These are phyloP conservation scores for Branchellion lobata DNA, from an alignment of 2,888 invertebrate species.

Conservation along the genomic window DNA sequence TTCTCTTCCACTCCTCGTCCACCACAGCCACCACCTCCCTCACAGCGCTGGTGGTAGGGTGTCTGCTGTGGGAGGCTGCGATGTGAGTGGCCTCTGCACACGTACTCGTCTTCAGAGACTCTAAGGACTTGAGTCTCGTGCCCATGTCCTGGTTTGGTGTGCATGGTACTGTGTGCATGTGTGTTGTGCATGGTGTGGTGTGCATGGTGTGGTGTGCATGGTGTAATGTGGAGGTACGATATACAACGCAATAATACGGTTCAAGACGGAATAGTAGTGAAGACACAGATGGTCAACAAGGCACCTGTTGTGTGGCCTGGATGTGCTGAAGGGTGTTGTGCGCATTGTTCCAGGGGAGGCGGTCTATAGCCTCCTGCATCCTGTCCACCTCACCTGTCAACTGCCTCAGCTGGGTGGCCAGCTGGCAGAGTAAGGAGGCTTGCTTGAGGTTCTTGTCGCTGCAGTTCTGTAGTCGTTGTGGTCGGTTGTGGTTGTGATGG, in stretches of 20 bases:
- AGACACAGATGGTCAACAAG: too few species aligned
- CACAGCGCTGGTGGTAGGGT: neutral
- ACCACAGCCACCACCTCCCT: neutral
- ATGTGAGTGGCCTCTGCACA: neutral
- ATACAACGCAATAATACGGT: too few species aligned
- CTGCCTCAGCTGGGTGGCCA: neutral
- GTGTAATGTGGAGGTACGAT: too few species aligned
- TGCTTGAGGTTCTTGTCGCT: constrained; percentile 7
- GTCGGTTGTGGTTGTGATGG: neutral
- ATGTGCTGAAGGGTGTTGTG: too few species aligned
- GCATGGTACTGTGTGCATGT: too few species aligned
- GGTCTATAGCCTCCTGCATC: too few species aligned
- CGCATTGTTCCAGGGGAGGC: too few species aligned
- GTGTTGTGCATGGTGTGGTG: too few species aligned
- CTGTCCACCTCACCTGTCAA: neutral
- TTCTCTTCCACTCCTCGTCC: constrained; percentile 1
- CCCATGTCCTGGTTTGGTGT: neutral
- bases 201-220: too few species aligned
- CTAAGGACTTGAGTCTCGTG: constrained; percentile 11
- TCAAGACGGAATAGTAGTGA: too few species aligned
- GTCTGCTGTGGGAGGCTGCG: constrained; percentile 12
- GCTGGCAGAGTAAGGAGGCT: neutral
- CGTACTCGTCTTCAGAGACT: neutral
- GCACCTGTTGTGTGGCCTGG: too few species aligned
- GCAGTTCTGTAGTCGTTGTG: neutral